Evolutionary conservation across 2,113 vertebrate genomes (phyloP), one percentile per base, ranked within the genome.

Genomic region (Xiphophorus couchianus): DNA sequence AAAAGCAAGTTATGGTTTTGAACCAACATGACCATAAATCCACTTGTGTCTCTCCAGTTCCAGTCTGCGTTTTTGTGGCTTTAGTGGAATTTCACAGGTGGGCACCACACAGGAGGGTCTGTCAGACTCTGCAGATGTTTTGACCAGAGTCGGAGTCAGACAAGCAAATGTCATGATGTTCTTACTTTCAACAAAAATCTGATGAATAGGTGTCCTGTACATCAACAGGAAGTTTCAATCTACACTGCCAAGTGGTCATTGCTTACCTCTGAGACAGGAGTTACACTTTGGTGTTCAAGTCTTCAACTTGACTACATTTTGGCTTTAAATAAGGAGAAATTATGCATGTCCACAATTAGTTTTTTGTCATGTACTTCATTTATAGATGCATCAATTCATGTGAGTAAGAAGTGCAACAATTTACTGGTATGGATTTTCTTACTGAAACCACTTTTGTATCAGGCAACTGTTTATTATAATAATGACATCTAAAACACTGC

Each of bases 11-110:
- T 61, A 3, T 33, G 62, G 51, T 73, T 78, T 35, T 48, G 35
- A 60, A n/a, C 64, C 15, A 29, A 71, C 62, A 31, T 73, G 30
- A 25, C 69, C 44, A 66, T 77, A 78, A 86, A 83, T 81, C 65
- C 83, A 84, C 81, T 77, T 84, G 77, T 73, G 85, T 75, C 44
- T 80, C 30, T 78, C 67, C 84, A 85, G 78, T 69, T 81, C 30
- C 62, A 10, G 25, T 68, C 73, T 66, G 80, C 78, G 77, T 86
- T 81, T 88, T 82, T 75, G 79, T 78, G 78, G 74, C 58, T 81
- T 80, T 31, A 33, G 80, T 84, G 89, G 84, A 86, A 88, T 92
- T 90, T 90, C 83, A 84, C 89, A 91, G 80, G 83, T 86, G 86
- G 79, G 73, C 70, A 62, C 73, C 64, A 88, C 73, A 89, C 80